These are phyloP conservation scores for Pollenia griseotomentosa DNA, from an alignment of 2,888 invertebrate species.

Conservation along the genomic window DNA sequence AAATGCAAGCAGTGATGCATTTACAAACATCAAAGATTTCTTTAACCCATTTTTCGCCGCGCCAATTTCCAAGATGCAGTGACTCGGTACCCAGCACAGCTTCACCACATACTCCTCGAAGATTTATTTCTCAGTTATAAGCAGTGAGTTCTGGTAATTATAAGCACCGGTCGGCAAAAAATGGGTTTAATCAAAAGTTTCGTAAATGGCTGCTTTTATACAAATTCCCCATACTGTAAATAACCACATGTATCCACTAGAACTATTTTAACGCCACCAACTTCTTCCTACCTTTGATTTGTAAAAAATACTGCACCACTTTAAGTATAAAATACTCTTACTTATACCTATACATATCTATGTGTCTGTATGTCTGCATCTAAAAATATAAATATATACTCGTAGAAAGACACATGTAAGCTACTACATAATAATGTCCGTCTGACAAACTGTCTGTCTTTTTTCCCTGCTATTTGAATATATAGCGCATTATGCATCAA, in stretches of 20 bases:
- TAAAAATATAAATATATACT: conserved; percentile 30
- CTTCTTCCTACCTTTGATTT: conserved; percentile 51
- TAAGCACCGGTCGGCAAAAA: no score
- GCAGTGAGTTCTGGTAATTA: no score
- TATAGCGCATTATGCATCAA: conserved; percentile 37
- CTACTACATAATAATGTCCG: conserved; percentile 52
- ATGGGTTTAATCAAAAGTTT: no score
- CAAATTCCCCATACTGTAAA: background rate
- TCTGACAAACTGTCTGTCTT: conserved; percentile 28
- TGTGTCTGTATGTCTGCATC: background rate
- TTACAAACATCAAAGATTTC: no score
- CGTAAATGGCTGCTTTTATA: background rate
- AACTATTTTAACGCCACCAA: conserved; percentile 30
- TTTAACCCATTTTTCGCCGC: no score
- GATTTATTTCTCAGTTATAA: no score
- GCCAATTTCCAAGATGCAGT: no score
- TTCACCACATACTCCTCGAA: no score
- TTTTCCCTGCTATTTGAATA: conserved; percentile 15
- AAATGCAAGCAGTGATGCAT: no score
- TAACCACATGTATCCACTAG: conserved; percentile 8
- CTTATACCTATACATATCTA: background rate
- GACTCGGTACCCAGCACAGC: no score
- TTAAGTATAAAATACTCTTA: conserved; percentile 35
- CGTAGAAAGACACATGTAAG: conserved; percentile 11
- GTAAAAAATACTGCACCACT: conserved; percentile 48